Evolutionary conservation across 53 echinoderm and acorn worm genomes (phyloP), one percentile per base, ranked within the genome.

Genomic region (Glandiceps talaboti): DNA sequence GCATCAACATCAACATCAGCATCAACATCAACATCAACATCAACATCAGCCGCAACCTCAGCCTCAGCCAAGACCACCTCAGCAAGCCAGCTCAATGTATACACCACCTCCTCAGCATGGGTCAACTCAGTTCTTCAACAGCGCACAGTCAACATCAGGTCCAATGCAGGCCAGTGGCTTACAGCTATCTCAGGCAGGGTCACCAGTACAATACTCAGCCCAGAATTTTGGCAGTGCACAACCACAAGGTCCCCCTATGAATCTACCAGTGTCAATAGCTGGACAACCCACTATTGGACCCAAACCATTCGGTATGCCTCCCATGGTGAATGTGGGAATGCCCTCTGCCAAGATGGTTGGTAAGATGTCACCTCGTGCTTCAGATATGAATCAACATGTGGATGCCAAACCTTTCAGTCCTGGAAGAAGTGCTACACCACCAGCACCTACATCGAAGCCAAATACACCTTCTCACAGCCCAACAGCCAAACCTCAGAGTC

Each of bases 341-440:
- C 64, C 6, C 20, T 45, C 64, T 12, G 64, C 64, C 6, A 45
- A 45, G 64, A 6, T 12, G 64, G 64, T 45, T 20, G 64, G 64
- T 6, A 45, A 45, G 64, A 45, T 45, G 64, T 45, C 64, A 45
- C 87, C 83, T 27, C 82, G 75, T 33, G 82, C 90, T 30, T 88
- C 90, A 74, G 90, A 92, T 80, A 90, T 95, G 82, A 89, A 92
- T 14, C 90, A 92, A 74, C 95, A 95, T 90, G 92, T 92, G 25
- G 96, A 96, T 80, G 96, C 96, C 30, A 96, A 96, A 74, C 96
- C 96, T 25, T 96, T 96, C 82, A 96, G 90, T 75, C 96, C 96
- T 0, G 82, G 73, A 0, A 81, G 81, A 31, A 82, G 86, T 27
- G 64, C 64, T 12, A 45, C 64, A 12, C 64, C 64, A 6, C 64